Conservation (phyloP, 2,797 vertebrate genomes). For the Eospalax fontanierii region DNA sequence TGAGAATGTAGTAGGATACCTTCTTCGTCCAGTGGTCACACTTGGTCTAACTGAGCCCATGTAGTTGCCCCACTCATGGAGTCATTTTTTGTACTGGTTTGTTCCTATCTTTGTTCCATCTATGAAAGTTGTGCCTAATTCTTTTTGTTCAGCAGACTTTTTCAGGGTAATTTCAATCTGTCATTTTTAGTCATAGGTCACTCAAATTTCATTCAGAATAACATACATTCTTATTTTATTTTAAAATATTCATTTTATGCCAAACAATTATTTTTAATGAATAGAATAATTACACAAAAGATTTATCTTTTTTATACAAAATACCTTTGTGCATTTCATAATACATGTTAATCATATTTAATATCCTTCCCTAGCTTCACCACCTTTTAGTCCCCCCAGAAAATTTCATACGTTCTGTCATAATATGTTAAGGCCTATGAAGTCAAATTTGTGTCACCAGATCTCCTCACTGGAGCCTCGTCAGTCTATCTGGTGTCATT, state of each 20-base stretch:
- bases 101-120: not conserved
- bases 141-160: not conserved
- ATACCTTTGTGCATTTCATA: too few relatives aligned
- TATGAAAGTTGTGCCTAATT: not conserved
- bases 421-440: too few relatives aligned
- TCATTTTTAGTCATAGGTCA: not conserved
- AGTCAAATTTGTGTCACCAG: too few relatives aligned
- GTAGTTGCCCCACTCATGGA: not conserved
- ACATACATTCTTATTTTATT: not conserved
- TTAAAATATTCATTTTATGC: not conserved
- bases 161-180: not conserved
- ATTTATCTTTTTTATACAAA: not conserved
- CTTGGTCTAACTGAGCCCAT: not conserved
- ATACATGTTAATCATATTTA: too few relatives aligned
- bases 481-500: too few relatives aligned
- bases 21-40: not conserved
- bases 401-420: too few relatives aligned
- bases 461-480: too few relatives aligned
- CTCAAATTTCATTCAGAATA: not conserved
- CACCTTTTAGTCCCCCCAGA: too few relatives aligned
- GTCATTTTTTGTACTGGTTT: not conserved
- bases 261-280: not conserved
- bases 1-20: not conserved
- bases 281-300: not conserved
- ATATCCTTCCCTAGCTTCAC: too few relatives aligned